Evolutionary conservation across 2,113 vertebrate genomes (phyloP), one percentile per base, ranked within the genome.

Genomic region (Daboia siamensis): DNA sequence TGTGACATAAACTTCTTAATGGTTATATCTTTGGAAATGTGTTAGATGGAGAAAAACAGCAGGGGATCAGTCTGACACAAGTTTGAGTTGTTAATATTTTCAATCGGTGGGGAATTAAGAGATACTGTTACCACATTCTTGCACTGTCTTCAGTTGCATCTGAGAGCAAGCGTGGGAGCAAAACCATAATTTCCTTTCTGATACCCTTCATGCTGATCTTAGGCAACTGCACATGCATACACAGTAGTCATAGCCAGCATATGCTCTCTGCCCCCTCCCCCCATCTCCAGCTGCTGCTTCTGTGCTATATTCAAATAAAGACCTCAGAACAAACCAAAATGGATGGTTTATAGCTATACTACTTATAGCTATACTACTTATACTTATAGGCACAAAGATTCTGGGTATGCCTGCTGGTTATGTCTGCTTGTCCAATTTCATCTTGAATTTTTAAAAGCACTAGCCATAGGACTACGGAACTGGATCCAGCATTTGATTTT

Each of bases 41-140:
- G 44, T 54, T 61, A 12, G 46, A 10, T 33, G 11, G 87, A n/a
- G 33, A 61, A 56, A 91, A 86, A 55, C 39, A 54, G 48, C 56
- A 55, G 87, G 48, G 23, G 15, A 86, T 5, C 88, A n/a, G 23
- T 51, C 6, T 33, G 52, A 46, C 33, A 17, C 48, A 61, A n/a
- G 52, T 56, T 21, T 80, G 57, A 64, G 80, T 85, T 92, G 87
- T 90, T 92, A 90, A 92, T 87, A 89, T 90, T 91, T 56, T 52
- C 87, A 87, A 5, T 87, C 69, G 87, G 51, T 55, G 39, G 26
- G 85, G 57, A 80, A 90, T 90, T 91, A 92, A 87, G 59, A 84
- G 84, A 90, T 87, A 86, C 20, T 2, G 29, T 94, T 93, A 84
- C 88, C 24, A 89, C 90, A 87, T 87, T 87, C 74, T 85, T 89